Evolutionary conservation across 2,797 vertebrate species (phyloP).

Genomic region (Tympanoctomys barrerae): DNA sequence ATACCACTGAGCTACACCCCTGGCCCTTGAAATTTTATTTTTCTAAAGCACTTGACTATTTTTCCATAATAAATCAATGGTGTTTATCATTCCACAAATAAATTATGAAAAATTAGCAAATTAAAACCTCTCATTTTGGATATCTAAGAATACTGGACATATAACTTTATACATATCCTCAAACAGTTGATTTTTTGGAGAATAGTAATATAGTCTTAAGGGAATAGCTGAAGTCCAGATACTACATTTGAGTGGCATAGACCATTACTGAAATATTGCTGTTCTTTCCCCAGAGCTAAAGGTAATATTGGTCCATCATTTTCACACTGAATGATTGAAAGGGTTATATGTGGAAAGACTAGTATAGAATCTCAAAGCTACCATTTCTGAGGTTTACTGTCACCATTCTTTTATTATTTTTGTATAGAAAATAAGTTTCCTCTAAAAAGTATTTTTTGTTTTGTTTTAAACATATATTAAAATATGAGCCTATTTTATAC

Average conservation of each 20-base stretch:
- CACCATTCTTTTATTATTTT: conserved; percentile 41
- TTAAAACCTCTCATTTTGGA: neutral
- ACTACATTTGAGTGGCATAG: conserved; percentile 11
- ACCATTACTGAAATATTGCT: neutral
- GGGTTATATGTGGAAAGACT: neutral
- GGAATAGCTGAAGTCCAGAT: conserved; percentile 10
- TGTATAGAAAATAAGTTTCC: conserved; percentile 28
- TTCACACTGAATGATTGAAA: conserved; percentile 39
- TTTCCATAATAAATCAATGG: neutral
- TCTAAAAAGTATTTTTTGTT: neutral
- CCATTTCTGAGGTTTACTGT: conserved; percentile 25
- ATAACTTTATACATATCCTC: neutral
- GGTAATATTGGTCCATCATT: neutral
- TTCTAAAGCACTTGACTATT: neutral
- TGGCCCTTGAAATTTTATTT: neutral
- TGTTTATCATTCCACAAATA: neutral
- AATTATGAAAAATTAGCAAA: neutral
- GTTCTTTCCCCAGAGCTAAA: neutral
- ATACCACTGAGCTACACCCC: too few relatives aligned
- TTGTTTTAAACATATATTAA: neutral
- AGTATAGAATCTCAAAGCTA: conserved; percentile 21
- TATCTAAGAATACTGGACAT: neutral
- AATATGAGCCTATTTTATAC: conserved; percentile 26
- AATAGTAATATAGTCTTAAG: conserved; percentile 1
- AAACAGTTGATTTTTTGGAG: neutral